Percentiles rank a stretch among this genome's conserved stretches.
Conservation (phyloP, 1,140 invertebrate genomes). For the Caerostris darwini region DNA sequence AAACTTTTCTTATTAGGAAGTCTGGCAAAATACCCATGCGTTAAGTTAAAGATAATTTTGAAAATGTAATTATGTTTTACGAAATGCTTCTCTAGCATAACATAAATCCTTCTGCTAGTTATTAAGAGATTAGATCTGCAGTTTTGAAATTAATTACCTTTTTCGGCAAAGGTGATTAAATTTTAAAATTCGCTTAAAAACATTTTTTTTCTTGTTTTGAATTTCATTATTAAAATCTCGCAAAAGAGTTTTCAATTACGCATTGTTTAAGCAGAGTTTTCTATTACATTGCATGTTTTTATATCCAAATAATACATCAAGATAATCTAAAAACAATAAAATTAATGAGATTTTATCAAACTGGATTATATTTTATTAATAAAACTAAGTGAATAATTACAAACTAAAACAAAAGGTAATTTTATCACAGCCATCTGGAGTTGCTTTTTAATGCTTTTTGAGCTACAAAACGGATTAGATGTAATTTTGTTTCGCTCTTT, state of each 20-base stretch:
- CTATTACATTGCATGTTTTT: neutral
- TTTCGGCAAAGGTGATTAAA: neutral
- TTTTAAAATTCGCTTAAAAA: neutral
- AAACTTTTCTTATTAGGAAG: too few relatives aligned
- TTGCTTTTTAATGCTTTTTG: neutral
- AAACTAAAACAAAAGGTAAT: neutral
- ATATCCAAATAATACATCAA: neutral
- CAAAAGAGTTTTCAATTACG: neutral
- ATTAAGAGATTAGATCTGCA: neutral
- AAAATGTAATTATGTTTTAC: too few relatives aligned
- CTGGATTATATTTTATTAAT: neutral
- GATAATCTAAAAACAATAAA: neutral
- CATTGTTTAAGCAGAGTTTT: too few relatives aligned
- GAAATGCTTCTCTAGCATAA: too few relatives aligned
- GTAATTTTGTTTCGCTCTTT: neutral
- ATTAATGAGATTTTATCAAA: constrained; percentile 12
- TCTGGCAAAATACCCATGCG: too few relatives aligned
- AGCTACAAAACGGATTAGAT: neutral
- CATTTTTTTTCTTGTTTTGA: neutral
- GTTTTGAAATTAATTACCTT: neutral
- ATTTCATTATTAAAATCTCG: neutral
- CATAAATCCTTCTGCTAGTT: neutral
- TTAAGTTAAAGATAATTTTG: too few relatives aligned
- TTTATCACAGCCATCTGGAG: neutral
- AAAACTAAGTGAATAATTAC: neutral